phyloP scores from a whole-genome alignment of 2,113 vertebrate species.

The Lasiurus borealis region DNA sequence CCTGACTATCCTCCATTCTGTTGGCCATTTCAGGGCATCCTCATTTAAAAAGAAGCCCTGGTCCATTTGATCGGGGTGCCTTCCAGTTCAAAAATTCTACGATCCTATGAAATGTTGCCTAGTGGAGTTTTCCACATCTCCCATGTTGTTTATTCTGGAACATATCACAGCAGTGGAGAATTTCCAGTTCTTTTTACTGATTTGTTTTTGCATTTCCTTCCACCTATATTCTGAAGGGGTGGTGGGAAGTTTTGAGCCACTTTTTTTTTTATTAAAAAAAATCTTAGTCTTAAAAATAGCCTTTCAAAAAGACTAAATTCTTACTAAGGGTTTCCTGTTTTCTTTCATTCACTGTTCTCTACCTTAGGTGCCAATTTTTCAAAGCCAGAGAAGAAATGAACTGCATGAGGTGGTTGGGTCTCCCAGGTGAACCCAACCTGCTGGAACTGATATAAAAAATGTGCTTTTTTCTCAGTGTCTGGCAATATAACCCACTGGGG shows the following conservation, averaged over 20 bases:
- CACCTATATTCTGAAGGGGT: background rate
- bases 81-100: conserved; percentile 21
- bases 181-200: conserved; percentile 61
- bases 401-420: no score
- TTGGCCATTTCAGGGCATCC: background rate
- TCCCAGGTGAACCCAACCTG: background rate
- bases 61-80: background rate
- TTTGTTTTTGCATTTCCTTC: conserved; percentile 70
- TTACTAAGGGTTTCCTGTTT: background rate
- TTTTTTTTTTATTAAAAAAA: conserved; percentile 41
- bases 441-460: background rate
- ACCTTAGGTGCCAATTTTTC: conserved; percentile 1
- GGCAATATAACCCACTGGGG: background rate
- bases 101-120: background rate
- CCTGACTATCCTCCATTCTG: no score
- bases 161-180: background rate
- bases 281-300: conserved; percentile 40
- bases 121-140: conserved; percentile 14
- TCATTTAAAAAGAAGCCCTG: background rate
- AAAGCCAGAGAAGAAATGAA: conserved; percentile 9
- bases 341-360: background rate
- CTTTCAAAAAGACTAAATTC: conserved; percentile 49
- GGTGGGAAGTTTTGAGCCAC: background rate
- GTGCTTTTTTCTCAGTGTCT: background rate
- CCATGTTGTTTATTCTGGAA: conserved; percentile 57